These are phyloP conservation scores for Brachycybe producta DNA, from an alignment of 2,888 invertebrate genomes.

Conservation along the genomic window DNA sequence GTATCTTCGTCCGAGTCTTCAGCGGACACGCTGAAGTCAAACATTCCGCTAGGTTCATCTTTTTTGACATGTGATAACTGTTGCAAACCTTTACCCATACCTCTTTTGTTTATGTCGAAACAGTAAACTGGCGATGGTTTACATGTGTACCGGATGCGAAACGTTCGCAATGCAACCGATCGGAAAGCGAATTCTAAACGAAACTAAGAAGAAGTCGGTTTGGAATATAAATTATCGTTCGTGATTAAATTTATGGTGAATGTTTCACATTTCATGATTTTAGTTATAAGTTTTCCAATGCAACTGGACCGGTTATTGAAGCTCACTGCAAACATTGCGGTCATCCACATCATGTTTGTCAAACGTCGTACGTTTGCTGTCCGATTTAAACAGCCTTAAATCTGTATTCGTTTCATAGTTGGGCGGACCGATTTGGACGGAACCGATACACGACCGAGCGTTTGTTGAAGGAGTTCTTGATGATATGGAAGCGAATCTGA, in stretches of 20 bases:
- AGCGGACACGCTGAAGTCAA: slow-evolving; percentile 74
- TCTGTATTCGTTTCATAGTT: slow-evolving; percentile 40
- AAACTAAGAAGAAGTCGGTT: slow-evolving; percentile 24
- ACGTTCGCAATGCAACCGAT: slow-evolving; percentile 61
- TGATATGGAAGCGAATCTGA: slow-evolving; percentile 29
- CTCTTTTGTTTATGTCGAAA: slow-evolving; percentile 12
- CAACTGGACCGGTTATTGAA: slow-evolving; percentile 53
- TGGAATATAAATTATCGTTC: not conserved
- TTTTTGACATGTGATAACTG: not conserved
- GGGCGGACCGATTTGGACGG: slow-evolving; percentile 92
- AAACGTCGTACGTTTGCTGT: not conserved
- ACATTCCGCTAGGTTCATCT: slow-evolving; percentile 55
- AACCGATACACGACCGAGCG: slow-evolving; percentile 59
- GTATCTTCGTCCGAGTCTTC: slow-evolving; percentile 77
- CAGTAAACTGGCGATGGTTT: slow-evolving; percentile 74
- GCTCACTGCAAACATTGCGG: slow-evolving; percentile 61
- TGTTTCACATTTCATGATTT: slow-evolving; percentile 7
- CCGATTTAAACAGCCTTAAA: slow-evolving; percentile 8
- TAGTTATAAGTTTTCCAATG: slow-evolving; percentile 50
- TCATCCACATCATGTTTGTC: slow-evolving; percentile 54
- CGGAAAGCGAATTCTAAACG: slow-evolving; percentile 37
- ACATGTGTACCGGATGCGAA: slow-evolving; percentile 83
- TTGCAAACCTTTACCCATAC: slow-evolving; percentile 12
- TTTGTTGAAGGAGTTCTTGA: slow-evolving; percentile 59
- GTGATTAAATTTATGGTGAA: slow-evolving; percentile 1